These are phyloP conservation scores for Lithobates pipiens DNA, from an alignment of 2,797 vertebrate genomes.

Conservation along the genomic window DNA sequence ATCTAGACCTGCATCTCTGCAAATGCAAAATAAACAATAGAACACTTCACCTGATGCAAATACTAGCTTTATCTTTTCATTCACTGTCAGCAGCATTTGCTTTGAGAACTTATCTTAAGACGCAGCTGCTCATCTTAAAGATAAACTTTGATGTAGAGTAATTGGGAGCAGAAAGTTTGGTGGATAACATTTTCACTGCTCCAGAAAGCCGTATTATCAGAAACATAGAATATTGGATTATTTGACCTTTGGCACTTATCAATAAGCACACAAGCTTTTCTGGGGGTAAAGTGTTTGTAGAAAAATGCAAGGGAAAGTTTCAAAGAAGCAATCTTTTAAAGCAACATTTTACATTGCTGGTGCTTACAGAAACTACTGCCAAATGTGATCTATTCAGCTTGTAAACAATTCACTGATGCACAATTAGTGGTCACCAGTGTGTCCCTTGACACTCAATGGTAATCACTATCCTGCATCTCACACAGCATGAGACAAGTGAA, in stretches of 20 bases:
- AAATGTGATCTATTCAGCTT: not conserved
- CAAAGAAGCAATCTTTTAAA: not conserved
- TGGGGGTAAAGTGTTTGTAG: not conserved
- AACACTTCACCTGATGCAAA: conserved; percentile 49
- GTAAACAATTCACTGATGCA: not conserved
- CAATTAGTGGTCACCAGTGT: too few species aligned
- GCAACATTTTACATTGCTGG: not conserved
- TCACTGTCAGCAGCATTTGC: conserved; percentile 29
- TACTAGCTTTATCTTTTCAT: conserved; percentile 41
- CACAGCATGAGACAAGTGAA: too few species aligned
- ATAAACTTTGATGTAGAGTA: conserved; percentile 52
- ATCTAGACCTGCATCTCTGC: conserved; percentile 19
- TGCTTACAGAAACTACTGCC: not conserved
- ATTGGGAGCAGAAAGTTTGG: conserved; percentile 47
- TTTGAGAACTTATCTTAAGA: conserved; percentile 50
- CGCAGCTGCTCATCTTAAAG: conserved; percentile 51
- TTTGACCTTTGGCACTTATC: conserved; percentile 39
- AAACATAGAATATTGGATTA: conserved; percentile 50
- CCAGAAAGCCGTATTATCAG: conserved; percentile 39
- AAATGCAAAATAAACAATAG: conserved; percentile 29
- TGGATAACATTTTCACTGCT: conserved; percentile 46
- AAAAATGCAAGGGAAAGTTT: not conserved
- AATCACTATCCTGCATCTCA: too few species aligned
- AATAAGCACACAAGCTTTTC: conserved; percentile 34
- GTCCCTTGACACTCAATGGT: too few species aligned